Conservation (phyloP, 35 echinoderm and acorn worm species). For the Lytechinus variegatus region DNA sequence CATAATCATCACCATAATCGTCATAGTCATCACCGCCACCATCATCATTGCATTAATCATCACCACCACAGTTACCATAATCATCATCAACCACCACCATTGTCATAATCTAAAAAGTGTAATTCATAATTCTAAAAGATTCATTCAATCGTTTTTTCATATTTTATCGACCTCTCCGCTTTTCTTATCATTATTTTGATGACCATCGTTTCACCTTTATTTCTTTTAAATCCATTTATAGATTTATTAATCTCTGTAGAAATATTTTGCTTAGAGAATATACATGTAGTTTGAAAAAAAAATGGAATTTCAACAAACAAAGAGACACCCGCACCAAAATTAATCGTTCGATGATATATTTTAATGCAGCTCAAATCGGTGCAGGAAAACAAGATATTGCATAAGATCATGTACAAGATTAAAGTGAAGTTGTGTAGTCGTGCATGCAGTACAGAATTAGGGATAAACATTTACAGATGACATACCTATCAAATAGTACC, state of each 20-base stretch:
- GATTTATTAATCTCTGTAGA: too few species aligned
- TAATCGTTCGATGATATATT: neutral
- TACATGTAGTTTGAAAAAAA: too few species aligned
- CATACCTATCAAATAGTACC: too few species aligned
- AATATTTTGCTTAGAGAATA: too few species aligned
- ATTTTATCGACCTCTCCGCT: too few species aligned
- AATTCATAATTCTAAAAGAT: neutral
- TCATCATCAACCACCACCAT: neutral
- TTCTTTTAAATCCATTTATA: too few species aligned
- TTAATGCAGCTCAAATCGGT: slow-evolving; percentile 1
- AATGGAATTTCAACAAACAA: neutral
- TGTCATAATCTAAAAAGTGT: neutral
- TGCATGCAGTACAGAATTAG: neutral
- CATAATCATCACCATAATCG: neutral
- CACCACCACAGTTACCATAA: neutral
- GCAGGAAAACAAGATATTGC: slow-evolving; percentile 3
- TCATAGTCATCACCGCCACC: neutral
- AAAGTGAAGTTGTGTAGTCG: neutral
- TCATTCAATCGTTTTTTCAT: too few species aligned
- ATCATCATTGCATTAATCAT: neutral
- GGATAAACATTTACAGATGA: neutral
- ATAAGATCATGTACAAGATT: neutral
- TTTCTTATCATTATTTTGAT: too few species aligned
- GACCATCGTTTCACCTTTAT: too few species aligned
- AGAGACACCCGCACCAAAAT: neutral